phyloP scores from a whole-genome alignment of 2,888 invertebrate species.

The Scaptomyza cyrtandrae region DNA sequence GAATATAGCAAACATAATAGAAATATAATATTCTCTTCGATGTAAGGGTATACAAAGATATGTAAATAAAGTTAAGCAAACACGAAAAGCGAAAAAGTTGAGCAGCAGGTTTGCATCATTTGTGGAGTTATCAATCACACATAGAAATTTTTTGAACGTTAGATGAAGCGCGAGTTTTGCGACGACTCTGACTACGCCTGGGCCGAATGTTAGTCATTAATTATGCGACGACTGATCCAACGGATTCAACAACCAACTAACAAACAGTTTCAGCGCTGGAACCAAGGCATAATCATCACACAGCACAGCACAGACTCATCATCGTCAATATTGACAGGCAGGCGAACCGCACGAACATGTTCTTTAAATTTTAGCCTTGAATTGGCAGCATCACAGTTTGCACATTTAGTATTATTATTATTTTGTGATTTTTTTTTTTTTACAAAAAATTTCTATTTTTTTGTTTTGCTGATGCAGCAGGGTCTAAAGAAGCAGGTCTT shows the following conservation, averaged over 20 bases:
- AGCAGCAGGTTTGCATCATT: slow-evolving; percentile 73
- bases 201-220: slow-evolving; percentile 79
- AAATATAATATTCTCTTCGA: background rate
- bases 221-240: slow-evolving; percentile 65
- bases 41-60: slow-evolving; percentile 30
- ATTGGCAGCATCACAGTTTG: slow-evolving; percentile 62
- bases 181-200: slow-evolving; percentile 75
- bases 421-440: slow-evolving; percentile 17
- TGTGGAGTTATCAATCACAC: slow-evolving; percentile 79
- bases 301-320: slow-evolving; percentile 64
- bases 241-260: slow-evolving; percentile 23
- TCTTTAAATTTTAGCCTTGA: slow-evolving; percentile 80
- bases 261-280: slow-evolving; percentile 38
- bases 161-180: slow-evolving; percentile 75
- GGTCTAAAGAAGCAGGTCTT: slow-evolving; percentile 62
- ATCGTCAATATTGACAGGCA: slow-evolving; percentile 79
- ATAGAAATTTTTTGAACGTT: slow-evolving; percentile 71
- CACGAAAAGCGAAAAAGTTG: slow-evolving; percentile 53
- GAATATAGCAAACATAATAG: background rate
- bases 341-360: slow-evolving; percentile 64
- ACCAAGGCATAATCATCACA: slow-evolving; percentile 50
- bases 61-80: slow-evolving; percentile 8
- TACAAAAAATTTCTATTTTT: slow-evolving; percentile 39
- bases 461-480: slow-evolving; percentile 56
- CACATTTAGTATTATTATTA: slow-evolving; percentile 63